phyloP scores from a whole-genome alignment of 2,113 vertebrate species.

The Eclectus roratus region DNA sequence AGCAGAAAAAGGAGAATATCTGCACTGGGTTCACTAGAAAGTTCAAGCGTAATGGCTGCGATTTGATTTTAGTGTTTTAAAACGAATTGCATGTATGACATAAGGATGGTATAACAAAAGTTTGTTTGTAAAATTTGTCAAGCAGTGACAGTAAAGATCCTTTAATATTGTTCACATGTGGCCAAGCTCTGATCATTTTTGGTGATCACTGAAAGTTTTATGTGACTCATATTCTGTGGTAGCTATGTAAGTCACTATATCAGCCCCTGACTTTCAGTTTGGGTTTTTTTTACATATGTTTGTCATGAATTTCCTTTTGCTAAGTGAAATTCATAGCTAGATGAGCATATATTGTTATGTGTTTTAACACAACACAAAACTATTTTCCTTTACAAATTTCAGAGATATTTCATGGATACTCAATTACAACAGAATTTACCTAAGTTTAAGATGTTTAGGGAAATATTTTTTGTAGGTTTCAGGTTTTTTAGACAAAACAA shows the following conservation, averaged over 20 bases:
- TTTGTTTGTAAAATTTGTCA: not conserved
- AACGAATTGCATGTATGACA: not conserved
- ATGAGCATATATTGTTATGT: not conserved
- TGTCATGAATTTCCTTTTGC: not conserved
- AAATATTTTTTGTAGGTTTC: not conserved
- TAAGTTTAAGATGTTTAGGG: not conserved
- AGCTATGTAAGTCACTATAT: not conserved
- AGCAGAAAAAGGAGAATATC: not conserved
- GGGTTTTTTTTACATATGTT: not conserved
- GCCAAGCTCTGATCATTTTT: not conserved
- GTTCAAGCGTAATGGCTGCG: not conserved
- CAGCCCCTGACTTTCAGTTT: not conserved
- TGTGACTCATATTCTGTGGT: not conserved
- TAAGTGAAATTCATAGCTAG: not conserved
- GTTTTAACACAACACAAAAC: not conserved
- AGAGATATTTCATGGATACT: not conserved
- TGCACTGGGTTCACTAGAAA: not conserved
- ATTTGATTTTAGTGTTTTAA: not conserved
- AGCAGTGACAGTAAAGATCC: not conserved
- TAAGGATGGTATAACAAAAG: not conserved
- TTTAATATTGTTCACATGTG: not conserved
- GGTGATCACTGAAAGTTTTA: not conserved
- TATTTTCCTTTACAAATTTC: not conserved
- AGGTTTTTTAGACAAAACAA: constrained; percentile 6
- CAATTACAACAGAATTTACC: not conserved